Evolutionary conservation across 2,888 invertebrate species (phyloP).

Genomic region (Agrochola litura): DNA sequence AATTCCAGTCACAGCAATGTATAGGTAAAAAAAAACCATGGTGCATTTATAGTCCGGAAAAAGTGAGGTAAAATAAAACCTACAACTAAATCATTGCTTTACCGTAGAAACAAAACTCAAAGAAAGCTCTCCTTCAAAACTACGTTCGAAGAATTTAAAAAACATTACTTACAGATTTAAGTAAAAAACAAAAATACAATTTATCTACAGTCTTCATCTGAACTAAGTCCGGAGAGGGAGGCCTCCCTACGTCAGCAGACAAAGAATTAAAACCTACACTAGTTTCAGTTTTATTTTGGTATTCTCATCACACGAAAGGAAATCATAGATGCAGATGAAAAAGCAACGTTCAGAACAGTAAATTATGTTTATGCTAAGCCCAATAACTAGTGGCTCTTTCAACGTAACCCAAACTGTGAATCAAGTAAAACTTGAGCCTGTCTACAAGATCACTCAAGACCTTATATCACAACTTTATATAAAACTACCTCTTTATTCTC

Average conservation of each 20-base stretch:
- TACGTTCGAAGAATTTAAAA: conserved; percentile 14
- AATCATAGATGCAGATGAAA: not conserved
- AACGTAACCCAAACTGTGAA: too few species aligned
- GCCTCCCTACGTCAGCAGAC: not conserved
- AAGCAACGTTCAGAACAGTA: not conserved
- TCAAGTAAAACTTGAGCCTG: too few species aligned
- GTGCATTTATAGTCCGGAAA: not conserved
- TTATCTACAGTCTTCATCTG: conserved; percentile 17
- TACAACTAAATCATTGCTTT: not conserved
- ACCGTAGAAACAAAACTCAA: not conserved
- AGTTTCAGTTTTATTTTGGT: conserved; percentile 4
- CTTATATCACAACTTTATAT: too few species aligned
- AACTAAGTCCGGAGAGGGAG: not conserved
- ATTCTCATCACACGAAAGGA: not conserved
- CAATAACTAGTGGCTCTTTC: too few species aligned
- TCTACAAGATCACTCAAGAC: too few species aligned
- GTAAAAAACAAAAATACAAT: conserved; percentile 33
- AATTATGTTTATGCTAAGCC: not conserved
- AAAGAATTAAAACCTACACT: conserved; percentile 4
- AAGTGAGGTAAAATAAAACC: not conserved
- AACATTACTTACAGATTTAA: conserved; percentile 3
- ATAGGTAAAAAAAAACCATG: not conserved
- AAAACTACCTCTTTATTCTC: too few species aligned
- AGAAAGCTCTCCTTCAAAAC: not conserved
- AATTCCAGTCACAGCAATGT: not conserved